phyloP scores from a whole-genome alignment of 2,797 vertebrate genomes.

The Jordanella pulchra region DNA sequence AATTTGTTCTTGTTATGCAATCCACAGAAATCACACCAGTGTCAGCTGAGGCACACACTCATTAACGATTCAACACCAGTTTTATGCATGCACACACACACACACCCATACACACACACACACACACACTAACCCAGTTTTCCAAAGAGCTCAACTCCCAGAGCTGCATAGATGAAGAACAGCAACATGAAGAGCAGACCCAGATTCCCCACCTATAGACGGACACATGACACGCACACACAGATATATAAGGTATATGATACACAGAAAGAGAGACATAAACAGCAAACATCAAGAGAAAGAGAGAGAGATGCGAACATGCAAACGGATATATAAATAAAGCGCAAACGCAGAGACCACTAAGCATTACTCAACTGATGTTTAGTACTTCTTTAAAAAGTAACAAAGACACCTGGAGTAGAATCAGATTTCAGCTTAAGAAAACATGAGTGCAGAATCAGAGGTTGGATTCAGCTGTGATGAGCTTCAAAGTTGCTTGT shows the following conservation, averaged over 20 bases:
- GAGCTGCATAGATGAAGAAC: constrained; percentile 99
- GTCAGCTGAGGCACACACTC: constrained; percentile 40
- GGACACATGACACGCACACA: constrained; percentile 65
- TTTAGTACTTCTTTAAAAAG: constrained; percentile 27
- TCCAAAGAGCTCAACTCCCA: constrained; percentile 97
- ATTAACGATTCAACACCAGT: constrained; percentile 21
- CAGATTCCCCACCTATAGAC: constrained; percentile 95
- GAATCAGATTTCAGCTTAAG: constrained; percentile 19
- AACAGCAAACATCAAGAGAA: constrained; percentile 53
- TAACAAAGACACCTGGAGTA: constrained; percentile 25
- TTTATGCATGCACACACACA: constrained; percentile 17
- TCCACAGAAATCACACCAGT: constrained; percentile 52
- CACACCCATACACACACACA: constrained; percentile 35
- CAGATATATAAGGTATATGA: constrained; percentile 68
- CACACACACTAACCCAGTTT: constrained; percentile 88
- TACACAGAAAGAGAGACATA: constrained; percentile 64
- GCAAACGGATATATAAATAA: constrained; percentile 57
- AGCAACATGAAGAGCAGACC: constrained; percentile 99
- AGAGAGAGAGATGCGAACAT: constrained; percentile 44
- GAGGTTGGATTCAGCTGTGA: constrained; percentile 32
- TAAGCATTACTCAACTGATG: constrained; percentile 31
- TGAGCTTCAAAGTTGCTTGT: constrained; percentile 38
- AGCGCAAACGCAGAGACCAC: constrained; percentile 41
- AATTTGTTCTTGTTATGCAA: constrained; percentile 65
- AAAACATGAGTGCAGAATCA: constrained; percentile 17